A percentile compares a stretch with the other conserved stretches of the same genome.
These are phyloP conservation scores for Sylvia borin DNA, from an alignment of 2,797 vertebrate genomes.

Conservation along the genomic window DNA sequence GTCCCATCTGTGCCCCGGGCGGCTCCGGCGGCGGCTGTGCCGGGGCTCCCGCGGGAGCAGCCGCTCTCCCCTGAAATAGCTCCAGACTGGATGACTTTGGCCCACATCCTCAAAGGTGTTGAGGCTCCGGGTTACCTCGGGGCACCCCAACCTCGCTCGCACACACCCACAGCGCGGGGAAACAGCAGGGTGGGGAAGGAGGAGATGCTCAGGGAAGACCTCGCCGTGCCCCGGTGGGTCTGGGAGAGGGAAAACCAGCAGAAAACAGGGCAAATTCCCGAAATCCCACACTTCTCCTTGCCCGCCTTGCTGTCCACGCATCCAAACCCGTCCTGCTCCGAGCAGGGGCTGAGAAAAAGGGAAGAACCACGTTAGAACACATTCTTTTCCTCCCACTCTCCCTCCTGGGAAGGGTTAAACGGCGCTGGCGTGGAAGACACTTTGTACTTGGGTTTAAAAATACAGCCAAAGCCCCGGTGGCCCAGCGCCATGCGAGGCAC, in stretches of 20 bases:
- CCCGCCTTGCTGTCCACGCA: accelerated
- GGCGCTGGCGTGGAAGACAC: not conserved
- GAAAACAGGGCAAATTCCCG: not conserved
- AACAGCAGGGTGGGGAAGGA: not conserved
- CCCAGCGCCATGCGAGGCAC: slow-evolving; percentile 7
- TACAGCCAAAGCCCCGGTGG: slow-evolving; percentile 45
- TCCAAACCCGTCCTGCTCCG: not conserved
- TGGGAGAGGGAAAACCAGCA: not conserved
- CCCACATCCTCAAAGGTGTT: slow-evolving; percentile 63
- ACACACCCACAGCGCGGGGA: accelerated
- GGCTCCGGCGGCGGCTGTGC: not conserved
- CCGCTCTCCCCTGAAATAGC: slow-evolving; percentile 21
- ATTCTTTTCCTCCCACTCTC: not conserved
- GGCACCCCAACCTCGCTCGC: not conserved
- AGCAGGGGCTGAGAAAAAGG: not conserved
- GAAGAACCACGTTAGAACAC: accelerated
- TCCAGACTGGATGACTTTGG: slow-evolving; percentile 58
- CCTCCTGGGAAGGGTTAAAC: slow-evolving; percentile 22
- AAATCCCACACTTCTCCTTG: not conserved
- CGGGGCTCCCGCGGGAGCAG: not conserved
- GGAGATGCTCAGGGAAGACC: not conserved
- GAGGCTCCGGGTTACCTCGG: slow-evolving; percentile 11
- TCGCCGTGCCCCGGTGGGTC: accelerated
- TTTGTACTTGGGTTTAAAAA: slow-evolving; percentile 70
- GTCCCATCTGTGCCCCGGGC: slow-evolving; percentile 14